A percentile compares a stretch with the other conserved stretches of the same genome.
Evolutionary conservation across 2,113 vertebrate species (phyloP).

Genomic region (Charina bottae): DNA sequence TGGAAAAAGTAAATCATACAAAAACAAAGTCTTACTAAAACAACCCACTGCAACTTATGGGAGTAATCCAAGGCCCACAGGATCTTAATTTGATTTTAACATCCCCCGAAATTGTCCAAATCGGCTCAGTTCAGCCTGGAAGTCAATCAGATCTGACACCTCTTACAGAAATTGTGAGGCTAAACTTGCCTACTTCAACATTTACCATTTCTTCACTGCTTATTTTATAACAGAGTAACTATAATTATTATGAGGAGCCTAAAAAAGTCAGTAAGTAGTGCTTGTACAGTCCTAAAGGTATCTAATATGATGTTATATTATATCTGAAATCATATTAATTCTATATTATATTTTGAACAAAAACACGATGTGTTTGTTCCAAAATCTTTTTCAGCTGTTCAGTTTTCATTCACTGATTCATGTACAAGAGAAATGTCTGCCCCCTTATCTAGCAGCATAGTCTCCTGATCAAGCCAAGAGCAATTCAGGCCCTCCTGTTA

Average conservation of each 20-base stretch:
- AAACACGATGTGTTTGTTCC: neutral
- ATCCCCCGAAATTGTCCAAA: neutral
- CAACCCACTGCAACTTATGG: neutral
- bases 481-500: neutral
- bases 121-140: neutral
- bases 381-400: neutral
- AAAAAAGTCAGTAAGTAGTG: no score
- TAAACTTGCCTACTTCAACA: neutral
- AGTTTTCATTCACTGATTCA: neutral
- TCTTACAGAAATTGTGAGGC: neutral
- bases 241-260: neutral
- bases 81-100: neutral
- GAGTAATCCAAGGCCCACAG: neutral
- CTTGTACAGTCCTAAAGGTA: neutral
- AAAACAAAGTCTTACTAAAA: neutral
- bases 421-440: neutral
- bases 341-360: neutral
- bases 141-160: neutral
- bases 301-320: neutral
- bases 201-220: neutral
- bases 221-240: neutral
- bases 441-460: neutral
- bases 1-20: neutral
- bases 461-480: neutral
- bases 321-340: neutral